Evolutionary conservation across 2,888 invertebrate species (phyloP), one percentile per base, ranked within the genome.

Genomic region (Glomeris marginata): DNA sequence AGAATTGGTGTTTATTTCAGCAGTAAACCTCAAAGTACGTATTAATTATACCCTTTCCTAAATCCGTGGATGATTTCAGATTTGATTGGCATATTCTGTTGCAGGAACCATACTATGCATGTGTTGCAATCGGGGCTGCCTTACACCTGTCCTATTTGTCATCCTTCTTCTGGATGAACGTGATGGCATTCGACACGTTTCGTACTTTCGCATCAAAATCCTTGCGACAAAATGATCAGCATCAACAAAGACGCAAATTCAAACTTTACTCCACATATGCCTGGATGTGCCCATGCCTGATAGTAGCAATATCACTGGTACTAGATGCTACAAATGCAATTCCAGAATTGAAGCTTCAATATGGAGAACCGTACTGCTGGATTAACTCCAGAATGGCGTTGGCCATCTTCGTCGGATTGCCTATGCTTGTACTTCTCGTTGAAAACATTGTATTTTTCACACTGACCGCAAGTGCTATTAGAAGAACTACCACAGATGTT

Each of bases 81-180:
- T 8, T 3, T 8, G 8, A 28, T 28, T 28, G 4, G 3, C 28
- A 28, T 28, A 28, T 28, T 5, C 8, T 8, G 3, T 28, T 28
- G 28, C 8, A 28, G 28, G 28, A 28, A 28, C 28, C 28, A 28
- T 8, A 8, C 28, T 3, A 5, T 8, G 28, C 28, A 5, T 63
- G 64, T 28, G 47, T 59, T n/a, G 48, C 54, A 2, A 49, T 64
- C 1, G 66, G 63, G 2, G 57, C 65, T 1, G 35, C 58, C 2
- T 61, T 68, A 47, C 70, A 71, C 54, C 71, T 63, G 56, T 62
- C 61, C 51, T 68, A 64, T 56, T 59, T 71, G 35, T 61, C 67
- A 0, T 60, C 67, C 2, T 70, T 71, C 58, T 64, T 64, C 54
- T 72, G 72, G 72, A 67, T 69, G 66, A 69, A 65, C 54, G 62